Conservation (phyloP, 2,797 vertebrate species). For the Muraenolepis orangiensis region DNA sequence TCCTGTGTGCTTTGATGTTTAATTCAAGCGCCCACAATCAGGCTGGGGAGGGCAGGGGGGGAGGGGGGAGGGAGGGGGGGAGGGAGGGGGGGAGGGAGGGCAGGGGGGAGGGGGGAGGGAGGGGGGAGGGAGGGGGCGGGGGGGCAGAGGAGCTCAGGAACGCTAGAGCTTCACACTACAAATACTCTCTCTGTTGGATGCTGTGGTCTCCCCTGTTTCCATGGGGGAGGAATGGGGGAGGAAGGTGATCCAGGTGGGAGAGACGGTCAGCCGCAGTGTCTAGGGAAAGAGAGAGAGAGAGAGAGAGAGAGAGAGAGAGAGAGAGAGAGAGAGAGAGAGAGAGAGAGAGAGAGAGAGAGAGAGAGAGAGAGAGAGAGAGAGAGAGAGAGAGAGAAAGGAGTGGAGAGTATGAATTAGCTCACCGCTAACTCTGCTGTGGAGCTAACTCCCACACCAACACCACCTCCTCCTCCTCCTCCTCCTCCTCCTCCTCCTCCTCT, state of each 20-base stretch:
- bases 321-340: no score
- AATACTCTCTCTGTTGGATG: constrained; percentile 58
- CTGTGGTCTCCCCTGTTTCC: constrained; percentile 38
- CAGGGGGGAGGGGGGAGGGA: constrained; percentile 71
- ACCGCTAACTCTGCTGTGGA: no score
- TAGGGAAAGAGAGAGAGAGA: no score
- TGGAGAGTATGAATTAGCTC: no score
- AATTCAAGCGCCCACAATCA: constrained; percentile 73
- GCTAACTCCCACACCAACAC: no score
- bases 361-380: no score
- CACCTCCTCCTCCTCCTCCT: no score
- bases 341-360: no score
- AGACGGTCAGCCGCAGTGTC: no score
- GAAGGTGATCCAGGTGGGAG: constrained; percentile 2
- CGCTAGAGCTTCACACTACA: constrained; percentile 64
- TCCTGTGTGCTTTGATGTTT: constrained; percentile 76
- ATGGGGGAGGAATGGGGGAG: constrained; percentile 27
- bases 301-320: no score
- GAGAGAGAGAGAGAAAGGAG: no score
- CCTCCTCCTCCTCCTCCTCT: no score
- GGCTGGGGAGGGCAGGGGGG: constrained; percentile 70
- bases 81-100: constrained; percentile 71
- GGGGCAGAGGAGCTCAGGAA: constrained; percentile 60
- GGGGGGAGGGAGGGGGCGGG: constrained; percentile 69
- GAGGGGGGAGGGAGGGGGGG: constrained; percentile 71